Evolutionary conservation across 2,888 invertebrate species (phyloP).

Genomic region (Acrobasis suavella): DNA sequence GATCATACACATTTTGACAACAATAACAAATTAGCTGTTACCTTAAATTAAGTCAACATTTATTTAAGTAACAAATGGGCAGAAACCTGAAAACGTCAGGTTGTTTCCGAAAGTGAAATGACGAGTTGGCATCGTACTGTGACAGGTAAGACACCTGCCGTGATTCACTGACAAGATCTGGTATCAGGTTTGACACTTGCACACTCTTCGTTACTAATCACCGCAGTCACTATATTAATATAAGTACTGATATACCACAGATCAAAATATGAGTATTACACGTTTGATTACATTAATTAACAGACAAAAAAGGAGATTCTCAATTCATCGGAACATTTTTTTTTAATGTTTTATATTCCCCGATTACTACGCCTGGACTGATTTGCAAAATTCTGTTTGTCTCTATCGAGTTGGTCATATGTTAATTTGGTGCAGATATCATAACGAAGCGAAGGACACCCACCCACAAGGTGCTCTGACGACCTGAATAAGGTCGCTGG

Average conservation of each 20-base stretch:
- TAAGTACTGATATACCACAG: background rate
- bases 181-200: conserved; percentile 6
- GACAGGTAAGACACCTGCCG: conserved; percentile 7
- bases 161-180: conserved; percentile 14
- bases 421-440: too few species aligned
- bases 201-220: conserved; percentile 1
- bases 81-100: background rate
- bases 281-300: too few species aligned
- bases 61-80: background rate
- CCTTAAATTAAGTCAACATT: background rate
- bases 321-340: too few species aligned
- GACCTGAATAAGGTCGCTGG: too few species aligned
- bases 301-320: too few species aligned
- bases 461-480: too few species aligned
- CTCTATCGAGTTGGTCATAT: too few species aligned
- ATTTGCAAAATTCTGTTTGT: too few species aligned
- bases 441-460: too few species aligned
- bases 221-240: background rate
- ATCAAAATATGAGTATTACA: too few species aligned
- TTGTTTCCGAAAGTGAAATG: conserved; percentile 6
- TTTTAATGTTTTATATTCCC: too few species aligned
- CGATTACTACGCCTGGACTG: too few species aligned
- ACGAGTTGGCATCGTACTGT: background rate
- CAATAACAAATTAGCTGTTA: background rate
- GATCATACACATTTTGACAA: background rate